phyloP scores from a whole-genome alignment of 1,140 invertebrate species.

The Mycetomoellerius zeteki region DNA sequence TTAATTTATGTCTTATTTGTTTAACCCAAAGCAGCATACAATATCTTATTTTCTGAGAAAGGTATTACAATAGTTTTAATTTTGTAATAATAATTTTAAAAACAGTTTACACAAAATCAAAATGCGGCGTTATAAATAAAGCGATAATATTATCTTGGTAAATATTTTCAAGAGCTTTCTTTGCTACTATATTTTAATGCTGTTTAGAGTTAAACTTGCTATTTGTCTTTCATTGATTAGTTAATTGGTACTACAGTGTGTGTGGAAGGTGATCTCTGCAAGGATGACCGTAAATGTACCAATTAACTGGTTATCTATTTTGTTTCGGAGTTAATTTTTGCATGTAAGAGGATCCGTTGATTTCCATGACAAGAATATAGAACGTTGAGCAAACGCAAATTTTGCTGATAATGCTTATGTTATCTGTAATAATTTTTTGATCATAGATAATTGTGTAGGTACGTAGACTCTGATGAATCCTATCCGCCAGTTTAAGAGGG shows the following conservation, averaged over 20 bases:
- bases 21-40: conserved; percentile 35
- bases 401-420: conserved; percentile 37
- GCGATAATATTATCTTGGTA: conserved; percentile 1
- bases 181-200: conserved; percentile 13
- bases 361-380: conserved; percentile 21
- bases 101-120: neutral
- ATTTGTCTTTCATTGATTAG: conserved; percentile 70
- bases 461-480: conserved; percentile 33
- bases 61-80: conserved; percentile 5
- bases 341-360: conserved; percentile 69
- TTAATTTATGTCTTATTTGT: conserved; percentile 35
- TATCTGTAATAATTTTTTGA: conserved; percentile 40
- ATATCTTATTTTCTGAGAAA: neutral
- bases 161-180: conserved; percentile 17
- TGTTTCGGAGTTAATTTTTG: conserved; percentile 70
- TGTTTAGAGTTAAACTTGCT: conserved; percentile 35
- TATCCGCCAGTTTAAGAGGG: conserved; percentile 39
- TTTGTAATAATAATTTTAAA: conserved; percentile 39
- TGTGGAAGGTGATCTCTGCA: conserved; percentile 74
- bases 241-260: conserved; percentile 76
- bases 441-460: conserved; percentile 35
- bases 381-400: conserved; percentile 16
- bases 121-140: conserved; percentile 5
- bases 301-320: conserved; percentile 82
- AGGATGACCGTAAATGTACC: conserved; percentile 80